Percentiles rank a stretch among this genome's conserved stretches.
Evolutionary conservation across 92 coral and sea anemone genomes (phyloP).

Genomic region (Muricea muricata): DNA sequence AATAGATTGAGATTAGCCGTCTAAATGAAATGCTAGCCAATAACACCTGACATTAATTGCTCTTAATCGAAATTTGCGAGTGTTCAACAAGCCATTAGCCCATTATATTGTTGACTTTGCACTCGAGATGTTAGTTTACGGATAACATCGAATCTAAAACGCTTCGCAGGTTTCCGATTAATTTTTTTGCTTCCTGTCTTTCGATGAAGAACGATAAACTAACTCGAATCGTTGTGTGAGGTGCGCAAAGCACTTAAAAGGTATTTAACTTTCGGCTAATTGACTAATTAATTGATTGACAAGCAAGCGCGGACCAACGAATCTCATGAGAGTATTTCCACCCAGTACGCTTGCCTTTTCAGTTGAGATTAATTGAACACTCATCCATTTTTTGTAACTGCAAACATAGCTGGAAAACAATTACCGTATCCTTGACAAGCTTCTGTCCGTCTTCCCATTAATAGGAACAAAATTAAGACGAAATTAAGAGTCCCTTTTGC

Average conservation of each 20-base stretch:
- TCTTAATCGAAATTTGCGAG: constrained; percentile 19
- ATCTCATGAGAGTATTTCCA: constrained; percentile 6
- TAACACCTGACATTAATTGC: constrained; percentile 49
- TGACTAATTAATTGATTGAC: constrained; percentile 49
- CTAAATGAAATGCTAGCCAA: neutral
- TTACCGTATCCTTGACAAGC: constrained; percentile 32
- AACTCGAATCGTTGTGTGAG: neutral
- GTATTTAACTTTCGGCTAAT: constrained; percentile 7
- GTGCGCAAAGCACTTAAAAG: constrained; percentile 14
- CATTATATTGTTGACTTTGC: constrained; percentile 48
- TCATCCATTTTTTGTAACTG: neutral
- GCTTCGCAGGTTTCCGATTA: neutral
- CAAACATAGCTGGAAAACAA: constrained; percentile 20
- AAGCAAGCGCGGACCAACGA: neutral
- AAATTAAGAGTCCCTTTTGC: constrained; percentile 5
- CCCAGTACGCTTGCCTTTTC: neutral
- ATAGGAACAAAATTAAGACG: neutral
- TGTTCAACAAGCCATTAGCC: constrained; percentile 39
- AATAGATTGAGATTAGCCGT: constrained; percentile 8
- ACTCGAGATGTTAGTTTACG: constrained; percentile 32
- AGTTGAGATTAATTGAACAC: constrained; percentile 7
- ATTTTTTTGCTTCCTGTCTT: constrained; percentile 14
- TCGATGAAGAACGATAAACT: neutral
- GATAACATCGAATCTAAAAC: constrained; percentile 22
- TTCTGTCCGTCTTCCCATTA: constrained; percentile 7